Conservation (phyloP, 2,113 vertebrate species). For the Labeo catla region DNA sequence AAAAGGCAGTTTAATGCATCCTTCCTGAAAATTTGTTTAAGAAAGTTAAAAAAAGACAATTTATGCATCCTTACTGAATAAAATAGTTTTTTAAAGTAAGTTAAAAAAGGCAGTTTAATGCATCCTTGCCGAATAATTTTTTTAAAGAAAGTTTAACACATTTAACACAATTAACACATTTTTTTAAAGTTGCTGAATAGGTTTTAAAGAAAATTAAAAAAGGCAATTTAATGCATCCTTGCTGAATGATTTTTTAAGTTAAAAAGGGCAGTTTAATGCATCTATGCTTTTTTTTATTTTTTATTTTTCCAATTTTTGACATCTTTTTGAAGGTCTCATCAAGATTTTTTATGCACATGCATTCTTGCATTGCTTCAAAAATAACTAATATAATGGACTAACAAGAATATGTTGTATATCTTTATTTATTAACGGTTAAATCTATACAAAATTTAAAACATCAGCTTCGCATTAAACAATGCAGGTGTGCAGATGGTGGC, state of each 20-base stretch:
- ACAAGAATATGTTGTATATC: background rate
- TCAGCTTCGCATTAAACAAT: background rate
- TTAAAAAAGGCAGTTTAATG: too few species aligned
- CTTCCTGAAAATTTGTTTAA: too few species aligned
- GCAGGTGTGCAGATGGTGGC: background rate
- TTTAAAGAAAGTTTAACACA: too few species aligned
- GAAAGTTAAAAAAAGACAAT: background rate
- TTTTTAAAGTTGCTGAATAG: background rate
- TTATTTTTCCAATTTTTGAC: too few species aligned
- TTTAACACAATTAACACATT: too few species aligned
- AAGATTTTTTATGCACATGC: background rate
- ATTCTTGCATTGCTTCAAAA: background rate
- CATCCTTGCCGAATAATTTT: too few species aligned
- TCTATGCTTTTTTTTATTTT: too few species aligned
- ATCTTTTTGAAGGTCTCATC: background rate
- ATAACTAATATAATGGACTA: background rate
- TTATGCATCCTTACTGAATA: too few species aligned
- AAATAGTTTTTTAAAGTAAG: too few species aligned
- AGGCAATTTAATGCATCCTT: background rate
- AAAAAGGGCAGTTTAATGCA: too few species aligned
- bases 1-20: background rate
- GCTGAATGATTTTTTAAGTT: too few species aligned
- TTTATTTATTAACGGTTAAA: background rate
- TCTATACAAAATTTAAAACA: background rate
- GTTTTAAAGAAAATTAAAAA: background rate